Base-by-base conservation (phyloP, 37 sponge, comb jelly and placozoan genomes). In the Chondrilla cf. caribensis region DNA sequence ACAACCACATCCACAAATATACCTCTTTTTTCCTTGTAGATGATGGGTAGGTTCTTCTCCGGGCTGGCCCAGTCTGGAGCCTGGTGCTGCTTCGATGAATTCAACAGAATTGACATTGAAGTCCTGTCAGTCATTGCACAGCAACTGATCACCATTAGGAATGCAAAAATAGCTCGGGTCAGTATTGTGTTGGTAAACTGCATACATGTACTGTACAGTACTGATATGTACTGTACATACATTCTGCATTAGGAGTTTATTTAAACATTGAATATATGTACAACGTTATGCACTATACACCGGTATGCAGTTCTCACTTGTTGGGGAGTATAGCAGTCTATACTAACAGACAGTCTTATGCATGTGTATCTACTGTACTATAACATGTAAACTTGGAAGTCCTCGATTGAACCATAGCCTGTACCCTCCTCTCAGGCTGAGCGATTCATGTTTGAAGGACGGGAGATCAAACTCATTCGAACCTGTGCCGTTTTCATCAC, bases 41-140 rank as follows among this genome's bases (percentile, higher is more conserved):
- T 98, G 99, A 98, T 98, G 99, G 99, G 99, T 54, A 81, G 96
- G 29, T 98, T 98, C 89, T 98, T 98, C 89, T 98, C 99, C 51
- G 99, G 99, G n/a, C 87, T 98, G 55, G 96, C 99, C 38, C 93
- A 95, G 58, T 93, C 96, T 0, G 99, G 99, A 29, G 99, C 99
- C 18, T 98, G 99, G 99, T 98, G 99, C 84, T 98, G 99, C 72
- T 98, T 98, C 70, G 99, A 98, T 86, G 99, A 98, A 83, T 98
- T 98, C 79, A 98, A 98, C 72, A 81, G 99, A 18, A 98, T 98
- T 77, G 96, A 98, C 82, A 95, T 98, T 84, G 99, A 98, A 81
- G 99, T 98, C 81, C 75, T 98, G 70, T 98, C 99, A 47, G 99
- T 98, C 39, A 98, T 98, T 81, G 99, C 99, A 37, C 99, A 98